These are phyloP conservation scores for Helicolenus hilgendorfi DNA, from an alignment of 2,797 vertebrate genomes.

Conservation along the genomic window DNA sequence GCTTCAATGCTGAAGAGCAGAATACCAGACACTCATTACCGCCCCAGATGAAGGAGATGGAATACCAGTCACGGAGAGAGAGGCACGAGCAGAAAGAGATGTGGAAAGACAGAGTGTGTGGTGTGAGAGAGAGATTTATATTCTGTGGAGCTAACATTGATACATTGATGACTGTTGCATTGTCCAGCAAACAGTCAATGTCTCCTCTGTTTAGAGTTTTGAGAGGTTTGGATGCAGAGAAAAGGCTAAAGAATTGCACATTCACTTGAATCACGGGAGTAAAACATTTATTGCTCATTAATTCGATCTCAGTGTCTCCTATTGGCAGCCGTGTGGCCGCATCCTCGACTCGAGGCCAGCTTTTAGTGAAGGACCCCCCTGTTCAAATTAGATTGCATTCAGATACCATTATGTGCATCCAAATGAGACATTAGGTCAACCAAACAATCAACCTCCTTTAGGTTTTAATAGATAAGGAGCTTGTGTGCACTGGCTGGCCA, in stretches of 20 bases:
- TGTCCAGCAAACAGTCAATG: conserved; percentile 38
- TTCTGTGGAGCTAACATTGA: conserved; percentile 48
- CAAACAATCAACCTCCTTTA: conserved; percentile 74
- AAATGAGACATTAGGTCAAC: conserved; percentile 78
- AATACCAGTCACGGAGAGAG: conserved; percentile 72
- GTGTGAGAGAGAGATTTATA: conserved; percentile 50
- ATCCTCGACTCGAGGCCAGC: conserved; percentile 55
- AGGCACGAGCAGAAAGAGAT: conserved; percentile 49
- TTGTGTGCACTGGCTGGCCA: conserved; percentile 45
- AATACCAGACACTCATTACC: conserved; percentile 84
- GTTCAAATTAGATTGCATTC: conserved; percentile 70
- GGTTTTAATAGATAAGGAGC: conserved; percentile 73
- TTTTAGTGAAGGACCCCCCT: conserved; percentile 62
- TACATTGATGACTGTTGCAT: conserved; percentile 42
- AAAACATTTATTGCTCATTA: conserved; percentile 50
- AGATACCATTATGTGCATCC: conserved; percentile 62
- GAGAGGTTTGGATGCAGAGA: conserved; percentile 11
- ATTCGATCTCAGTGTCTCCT: conserved; percentile 36
- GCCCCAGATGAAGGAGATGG: conserved; percentile 69
- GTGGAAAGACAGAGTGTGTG: conserved; percentile 18
- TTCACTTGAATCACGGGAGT: conserved; percentile 23
- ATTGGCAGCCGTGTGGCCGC: conserved; percentile 29
- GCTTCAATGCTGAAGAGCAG: conserved; percentile 76
- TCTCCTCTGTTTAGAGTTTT: conserved; percentile 35
- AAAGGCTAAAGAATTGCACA: neutral